Base-by-base conservation (phyloP, 2,797 vertebrate species). In the Gadopsis marmoratus region DNA sequence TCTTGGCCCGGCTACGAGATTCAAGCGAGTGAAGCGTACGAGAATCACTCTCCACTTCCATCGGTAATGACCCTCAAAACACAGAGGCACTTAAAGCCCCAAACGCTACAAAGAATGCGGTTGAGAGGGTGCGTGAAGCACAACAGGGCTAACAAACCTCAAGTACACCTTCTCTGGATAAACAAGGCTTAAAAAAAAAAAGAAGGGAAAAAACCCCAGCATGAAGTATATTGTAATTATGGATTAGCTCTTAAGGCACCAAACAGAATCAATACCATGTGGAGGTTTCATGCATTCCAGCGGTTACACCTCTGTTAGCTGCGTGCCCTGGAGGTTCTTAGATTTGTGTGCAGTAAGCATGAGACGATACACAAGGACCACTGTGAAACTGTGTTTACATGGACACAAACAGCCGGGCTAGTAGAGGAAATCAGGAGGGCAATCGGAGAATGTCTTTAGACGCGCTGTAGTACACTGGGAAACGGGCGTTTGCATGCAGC, bases 11-110 rank as follows among this genome's bases (percentile, higher is more conserved):
- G 68, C 47, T 66, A 68, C 55, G 68, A 78, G 63, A 74, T 69
- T 79, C 4, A 16, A 81, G 74, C 55, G 78, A 87, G 76, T 37
- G 63, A 75, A 74, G 71, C 19, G 39, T 61, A 47, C 2, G 7
- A 58, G 51, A 89, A 76, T 75, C 59, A 19, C 78, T 81, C 81
- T 86, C 62, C 80, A 83, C 86, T 82, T 56, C 6, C 6, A n/a
- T 50, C 39, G 19, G 76, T 88, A 86, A 89, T 84, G 86, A 89
- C 87, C 86, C 87, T 89, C 78, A 72, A 76, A 81, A 79, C 82
- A 87, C 86, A 74, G 78, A 86, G 67, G 85, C 74, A 81, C 87
- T 84, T 79, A 76, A 37, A 81, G 76, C 59, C 65, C 64, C 31
- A 13, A 69, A 69, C 23, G 73, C 79, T 58, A n/a, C 75, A 45